Evolutionary conservation across 2,888 invertebrate genomes (phyloP).

Genomic region (Unio delphinus): DNA sequence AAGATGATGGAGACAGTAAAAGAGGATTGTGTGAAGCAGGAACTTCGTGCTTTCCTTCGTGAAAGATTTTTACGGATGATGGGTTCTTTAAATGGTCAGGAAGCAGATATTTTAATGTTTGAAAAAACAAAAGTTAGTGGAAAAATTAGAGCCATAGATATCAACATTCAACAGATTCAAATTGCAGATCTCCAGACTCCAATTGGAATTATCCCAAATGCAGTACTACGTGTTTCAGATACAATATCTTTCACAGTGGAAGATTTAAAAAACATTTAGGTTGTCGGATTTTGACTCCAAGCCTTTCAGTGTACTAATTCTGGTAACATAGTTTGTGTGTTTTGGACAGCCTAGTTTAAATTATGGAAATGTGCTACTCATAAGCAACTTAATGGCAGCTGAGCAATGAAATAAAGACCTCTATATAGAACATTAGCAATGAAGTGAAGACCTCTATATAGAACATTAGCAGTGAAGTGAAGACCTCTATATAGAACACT

Average conservation of each 20-base stretch:
- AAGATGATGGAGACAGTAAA: conserved; percentile 8
- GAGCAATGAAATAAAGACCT: too few relatives aligned
- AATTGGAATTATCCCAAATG: conserved; percentile 61
- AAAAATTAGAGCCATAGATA: conserved; percentile 49
- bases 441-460: too few relatives aligned
- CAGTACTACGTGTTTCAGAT: conserved; percentile 59
- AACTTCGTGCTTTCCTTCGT: conserved; percentile 58
- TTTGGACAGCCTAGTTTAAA: too few relatives aligned
- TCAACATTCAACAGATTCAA: conserved; percentile 55
- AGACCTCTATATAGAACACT: too few relatives aligned
- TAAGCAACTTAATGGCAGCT: too few relatives aligned
- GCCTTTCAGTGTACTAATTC: too few relatives aligned
- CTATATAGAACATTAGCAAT: too few relatives aligned
- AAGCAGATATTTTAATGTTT: conserved; percentile 51
- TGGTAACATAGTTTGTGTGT: too few relatives aligned
- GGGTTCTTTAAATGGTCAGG: conserved; percentile 45
- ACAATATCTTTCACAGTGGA: conserved; percentile 14
- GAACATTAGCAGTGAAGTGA: too few relatives aligned
- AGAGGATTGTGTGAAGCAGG: conserved; percentile 41
- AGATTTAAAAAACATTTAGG: conserved; percentile 12
- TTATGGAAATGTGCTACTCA: too few relatives aligned
- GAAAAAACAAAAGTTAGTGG: conserved; percentile 57
- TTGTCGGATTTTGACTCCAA: too few relatives aligned
- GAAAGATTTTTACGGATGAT: conserved; percentile 63
- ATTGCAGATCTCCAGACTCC: conserved; percentile 59